Base-by-base conservation (phyloP, 2,888 invertebrate genomes). In the Cryptocheilus praepositus region DNA sequence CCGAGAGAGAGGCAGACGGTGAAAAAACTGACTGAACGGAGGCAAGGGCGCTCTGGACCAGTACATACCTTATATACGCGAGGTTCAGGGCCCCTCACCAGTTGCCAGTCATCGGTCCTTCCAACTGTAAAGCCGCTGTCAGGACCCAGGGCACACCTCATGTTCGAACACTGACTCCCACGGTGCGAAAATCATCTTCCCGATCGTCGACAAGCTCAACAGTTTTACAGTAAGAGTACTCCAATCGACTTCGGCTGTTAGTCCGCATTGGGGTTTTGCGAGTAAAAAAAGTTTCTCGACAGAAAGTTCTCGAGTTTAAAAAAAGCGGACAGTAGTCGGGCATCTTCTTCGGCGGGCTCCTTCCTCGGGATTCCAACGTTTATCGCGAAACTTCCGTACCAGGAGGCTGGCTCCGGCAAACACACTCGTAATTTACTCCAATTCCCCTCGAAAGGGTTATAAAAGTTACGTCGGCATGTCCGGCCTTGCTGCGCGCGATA, bases 21-120 rank as follows among this genome's bases (percentile, higher is more conserved):
- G 81, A 85, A 85, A 85, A 85, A 85, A 82, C 84, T 84, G 83
- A 80, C 80, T 77, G 76, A 82, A 77, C 78, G 74, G 70, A 77
- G 79, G 71, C 76, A 79, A 76, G 76, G 80, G 80, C 74, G 77
- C 79, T 76, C 76, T 79, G 79, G 79, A 79, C 79, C 79, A 80
- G 79, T 75, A 79, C 77, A 79, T 79, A 80, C 79, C 80, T 79
- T 79, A 73, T 77, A 80, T 75, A 77, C 57, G 18, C 72, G 67
- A 67, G 74, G 77, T 79, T 78, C 78, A 79, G 77, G 80, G 74
- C 73, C 80, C 71, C 77, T 77, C 66, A 69, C 68, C n/a, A 77
- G 70, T 74, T 76, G 79, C 78, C 79, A 79, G 78, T 79, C 78
- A 79, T 79, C 72, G 72, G 78, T 77, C 72, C 74, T 79, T 74